Conservation (phyloP, 2,888 invertebrate genomes). For the Athripsodes cinereus region DNA sequence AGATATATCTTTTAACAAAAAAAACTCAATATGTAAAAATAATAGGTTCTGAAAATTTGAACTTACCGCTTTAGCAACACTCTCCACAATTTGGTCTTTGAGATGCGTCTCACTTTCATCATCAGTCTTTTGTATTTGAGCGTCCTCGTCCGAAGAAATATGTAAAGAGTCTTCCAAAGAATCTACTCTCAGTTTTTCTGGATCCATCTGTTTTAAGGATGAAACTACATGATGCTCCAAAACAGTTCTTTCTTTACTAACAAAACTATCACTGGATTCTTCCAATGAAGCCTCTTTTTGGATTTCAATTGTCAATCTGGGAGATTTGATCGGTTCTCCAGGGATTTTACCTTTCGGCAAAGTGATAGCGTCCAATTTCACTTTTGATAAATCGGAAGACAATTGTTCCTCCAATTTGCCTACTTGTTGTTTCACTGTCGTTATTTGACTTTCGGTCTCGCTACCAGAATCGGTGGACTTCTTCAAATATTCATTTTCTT, state of each 20-base stretch:
- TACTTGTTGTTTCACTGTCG: conserved; percentile 35
- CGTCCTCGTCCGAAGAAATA: conserved; percentile 27
- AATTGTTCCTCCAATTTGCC: conserved; percentile 23
- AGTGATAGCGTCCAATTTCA: conserved; percentile 10
- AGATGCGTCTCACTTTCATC: conserved; percentile 25
- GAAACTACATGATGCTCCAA: conserved; percentile 27
- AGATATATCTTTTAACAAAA: too few species aligned
- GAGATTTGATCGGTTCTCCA: conserved; percentile 17
- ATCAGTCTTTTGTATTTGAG: conserved; percentile 25
- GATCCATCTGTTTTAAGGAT: conserved; percentile 19
- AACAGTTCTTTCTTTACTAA: conserved; percentile 16
- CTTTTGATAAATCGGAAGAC: neutral
- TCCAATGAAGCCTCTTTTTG: conserved; percentile 15
- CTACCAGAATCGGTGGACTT: conserved; percentile 51
- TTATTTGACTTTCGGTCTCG: conserved; percentile 47
- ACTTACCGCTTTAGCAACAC: conserved; percentile 18
- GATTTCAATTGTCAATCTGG: conserved; percentile 19
- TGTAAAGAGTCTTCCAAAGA: conserved; percentile 26
- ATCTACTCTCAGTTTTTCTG: conserved; percentile 21
- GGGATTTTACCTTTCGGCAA: conserved; percentile 14
- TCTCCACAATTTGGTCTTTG: conserved; percentile 21
- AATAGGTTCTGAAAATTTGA: too few species aligned
- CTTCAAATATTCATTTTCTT: conserved; percentile 48
- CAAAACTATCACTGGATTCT: conserved; percentile 13
- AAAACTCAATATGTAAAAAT: too few species aligned